Evolutionary conservation across 2,797 vertebrate species (phyloP).

Genomic region (Liparis tanakae): DNA sequence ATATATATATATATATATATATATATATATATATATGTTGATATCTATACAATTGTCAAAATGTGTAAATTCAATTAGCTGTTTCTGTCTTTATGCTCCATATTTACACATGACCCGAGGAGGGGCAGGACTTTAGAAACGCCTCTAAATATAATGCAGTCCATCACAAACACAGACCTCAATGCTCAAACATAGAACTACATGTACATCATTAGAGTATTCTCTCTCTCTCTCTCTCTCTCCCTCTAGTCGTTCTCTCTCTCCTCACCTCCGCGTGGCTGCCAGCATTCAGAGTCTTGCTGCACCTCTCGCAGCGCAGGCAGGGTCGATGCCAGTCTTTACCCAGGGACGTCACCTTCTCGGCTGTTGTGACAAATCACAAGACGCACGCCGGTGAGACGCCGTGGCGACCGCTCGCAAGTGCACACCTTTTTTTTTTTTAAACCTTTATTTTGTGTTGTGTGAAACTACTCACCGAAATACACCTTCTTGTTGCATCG

Average conservation of each 20-base stretch:
- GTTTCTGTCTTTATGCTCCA: neutral
- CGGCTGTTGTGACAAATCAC: constrained; percentile 79
- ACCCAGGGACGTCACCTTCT: constrained; percentile 98
- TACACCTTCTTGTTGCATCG: constrained; percentile 96
- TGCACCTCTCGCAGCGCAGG: constrained; percentile 95
- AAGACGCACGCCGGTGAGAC: constrained; percentile 14
- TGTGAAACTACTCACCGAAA: constrained; percentile 87
- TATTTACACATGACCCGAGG: neutral
- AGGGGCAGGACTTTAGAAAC: neutral
- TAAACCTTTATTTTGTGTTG: neutral
- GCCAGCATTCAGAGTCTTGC: constrained; percentile 93
- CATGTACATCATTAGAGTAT: neutral
- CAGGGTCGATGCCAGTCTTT: constrained; percentile 99
- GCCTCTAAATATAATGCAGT: neutral
- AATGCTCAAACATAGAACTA: no score
- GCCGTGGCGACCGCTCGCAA: constrained; percentile 19
- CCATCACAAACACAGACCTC: neutral
- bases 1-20: no score
- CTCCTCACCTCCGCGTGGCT: constrained; percentile 95
- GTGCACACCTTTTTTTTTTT: constrained; percentile 32
- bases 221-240: neutral
- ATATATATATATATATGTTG: neutral
- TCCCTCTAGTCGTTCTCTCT: neutral
- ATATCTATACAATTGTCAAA: neutral
- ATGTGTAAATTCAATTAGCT: neutral